These are phyloP conservation scores for Drosophila prostipennis DNA, from an alignment of 2,888 invertebrate species.

Conservation along the genomic window DNA sequence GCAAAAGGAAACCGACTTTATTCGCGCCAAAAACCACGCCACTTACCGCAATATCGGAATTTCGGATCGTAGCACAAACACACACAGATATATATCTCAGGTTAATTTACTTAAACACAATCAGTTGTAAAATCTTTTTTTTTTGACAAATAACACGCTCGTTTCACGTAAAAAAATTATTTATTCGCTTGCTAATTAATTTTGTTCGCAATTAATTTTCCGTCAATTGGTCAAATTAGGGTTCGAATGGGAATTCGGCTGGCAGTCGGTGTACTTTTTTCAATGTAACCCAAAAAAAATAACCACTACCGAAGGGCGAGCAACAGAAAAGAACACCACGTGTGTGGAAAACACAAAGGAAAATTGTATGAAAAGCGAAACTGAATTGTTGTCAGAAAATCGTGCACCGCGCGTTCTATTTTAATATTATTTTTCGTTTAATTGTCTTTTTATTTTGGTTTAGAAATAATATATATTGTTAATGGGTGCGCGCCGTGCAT, in stretches of 20 bases:
- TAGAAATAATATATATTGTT: conserved; percentile 14
- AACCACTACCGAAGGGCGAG: conserved; percentile 62
- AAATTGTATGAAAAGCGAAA: conserved; percentile 34
- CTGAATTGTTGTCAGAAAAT: conserved; percentile 47
- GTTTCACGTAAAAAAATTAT: conserved; percentile 52
- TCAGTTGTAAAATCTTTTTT: conserved; percentile 54
- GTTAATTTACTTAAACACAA: conserved; percentile 52
- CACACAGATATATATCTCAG: conserved; percentile 35
- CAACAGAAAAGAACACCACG: conserved; percentile 69
- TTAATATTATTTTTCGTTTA: not conserved
- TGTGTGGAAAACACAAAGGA: conserved; percentile 54
- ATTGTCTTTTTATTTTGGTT: not conserved
- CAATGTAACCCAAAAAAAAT: conserved; percentile 50
- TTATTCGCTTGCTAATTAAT: conserved; percentile 33
- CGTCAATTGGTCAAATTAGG: conserved; percentile 70
- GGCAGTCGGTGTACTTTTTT: conserved; percentile 61
- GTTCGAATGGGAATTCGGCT: conserved; percentile 34
- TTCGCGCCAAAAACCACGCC: conserved; percentile 58
- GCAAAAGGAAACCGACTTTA: conserved; percentile 20
- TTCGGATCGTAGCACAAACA: conserved; percentile 43
- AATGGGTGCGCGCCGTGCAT: conserved; percentile 60
- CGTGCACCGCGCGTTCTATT: conserved; percentile 14
- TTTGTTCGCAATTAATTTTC: conserved; percentile 60
- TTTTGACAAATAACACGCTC: conserved; percentile 47
- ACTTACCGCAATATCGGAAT: conserved; percentile 60